These are phyloP conservation scores for Coptodon rendalli DNA, from an alignment of 2,113 vertebrate species.

Conservation along the genomic window DNA sequence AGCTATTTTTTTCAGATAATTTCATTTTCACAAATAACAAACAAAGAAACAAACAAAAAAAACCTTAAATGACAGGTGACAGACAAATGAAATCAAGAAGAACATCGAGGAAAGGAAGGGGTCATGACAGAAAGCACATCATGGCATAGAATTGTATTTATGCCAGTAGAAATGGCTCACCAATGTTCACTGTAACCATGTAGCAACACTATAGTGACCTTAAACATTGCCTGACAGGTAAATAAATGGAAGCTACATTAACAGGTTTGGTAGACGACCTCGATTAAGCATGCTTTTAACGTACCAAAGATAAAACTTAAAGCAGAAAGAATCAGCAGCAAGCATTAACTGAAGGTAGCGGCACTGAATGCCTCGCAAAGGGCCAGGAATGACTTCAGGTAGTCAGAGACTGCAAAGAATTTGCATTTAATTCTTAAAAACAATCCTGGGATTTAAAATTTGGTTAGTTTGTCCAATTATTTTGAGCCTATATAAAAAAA, in stretches of 20 bases:
- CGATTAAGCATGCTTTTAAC: neutral
- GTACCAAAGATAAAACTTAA: neutral
- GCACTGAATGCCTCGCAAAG: neutral
- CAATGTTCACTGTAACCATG: neutral
- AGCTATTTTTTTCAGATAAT: neutral
- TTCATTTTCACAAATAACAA: neutral
- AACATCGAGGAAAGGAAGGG: neutral
- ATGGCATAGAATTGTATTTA: neutral
- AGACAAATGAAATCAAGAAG: neutral
- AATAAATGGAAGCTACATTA: neutral
- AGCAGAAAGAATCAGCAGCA: neutral
- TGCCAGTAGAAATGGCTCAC: neutral
- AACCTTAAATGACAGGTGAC: rapidly evolving
- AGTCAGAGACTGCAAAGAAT: neutral
- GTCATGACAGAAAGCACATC: neutral
- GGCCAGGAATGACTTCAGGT: neutral
- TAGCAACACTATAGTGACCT: neutral
- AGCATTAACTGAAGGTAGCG: neutral
- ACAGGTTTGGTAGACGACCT: neutral
- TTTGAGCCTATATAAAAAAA: neutral
- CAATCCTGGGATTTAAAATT: neutral
- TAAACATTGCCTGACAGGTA: neutral
- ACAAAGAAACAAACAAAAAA: neutral
- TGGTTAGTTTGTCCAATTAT: neutral
- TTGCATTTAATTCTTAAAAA: neutral